These are phyloP conservation scores for Lysandra bellargus DNA, from an alignment of 2,888 invertebrate genomes.

Conservation along the genomic window DNA sequence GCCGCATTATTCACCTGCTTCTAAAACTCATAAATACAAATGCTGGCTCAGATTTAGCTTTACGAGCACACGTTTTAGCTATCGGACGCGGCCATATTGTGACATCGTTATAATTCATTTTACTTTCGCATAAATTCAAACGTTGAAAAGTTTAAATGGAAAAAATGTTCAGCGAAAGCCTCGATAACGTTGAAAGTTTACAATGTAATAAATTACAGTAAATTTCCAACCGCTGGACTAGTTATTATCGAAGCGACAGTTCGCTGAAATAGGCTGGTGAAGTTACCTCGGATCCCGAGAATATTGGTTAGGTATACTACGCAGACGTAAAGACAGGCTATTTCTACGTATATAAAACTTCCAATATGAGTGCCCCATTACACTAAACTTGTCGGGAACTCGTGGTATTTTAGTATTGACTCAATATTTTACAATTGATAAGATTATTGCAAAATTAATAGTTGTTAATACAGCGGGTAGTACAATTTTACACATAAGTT, in stretches of 20 bases:
- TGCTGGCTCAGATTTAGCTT: background rate
- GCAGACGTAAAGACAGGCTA: background rate
- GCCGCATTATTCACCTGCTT: background rate
- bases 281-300: constrained; percentile 7
- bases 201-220: constrained; percentile 16
- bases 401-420: background rate
- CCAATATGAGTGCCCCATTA: background rate
- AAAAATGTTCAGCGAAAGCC: constrained; percentile 6
- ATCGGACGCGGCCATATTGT: background rate
- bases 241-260: constrained; percentile 2
- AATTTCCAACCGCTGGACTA: constrained; percentile 8
- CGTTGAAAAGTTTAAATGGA: constrained; percentile 13
- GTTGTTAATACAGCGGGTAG: too few species aligned
- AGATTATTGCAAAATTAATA: too few species aligned
- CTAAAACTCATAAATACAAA: background rate
- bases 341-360: background rate
- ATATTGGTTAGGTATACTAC: background rate
- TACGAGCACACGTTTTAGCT: background rate
- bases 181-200: constrained; percentile 9
- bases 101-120: background rate
- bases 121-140: background rate
- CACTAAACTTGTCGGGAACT: background rate
- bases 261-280: constrained; percentile 11
- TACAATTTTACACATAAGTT: too few species aligned
- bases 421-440: too few species aligned